phyloP scores from a whole-genome alignment of 2,113 vertebrate species.

The Sander vitreus region DNA sequence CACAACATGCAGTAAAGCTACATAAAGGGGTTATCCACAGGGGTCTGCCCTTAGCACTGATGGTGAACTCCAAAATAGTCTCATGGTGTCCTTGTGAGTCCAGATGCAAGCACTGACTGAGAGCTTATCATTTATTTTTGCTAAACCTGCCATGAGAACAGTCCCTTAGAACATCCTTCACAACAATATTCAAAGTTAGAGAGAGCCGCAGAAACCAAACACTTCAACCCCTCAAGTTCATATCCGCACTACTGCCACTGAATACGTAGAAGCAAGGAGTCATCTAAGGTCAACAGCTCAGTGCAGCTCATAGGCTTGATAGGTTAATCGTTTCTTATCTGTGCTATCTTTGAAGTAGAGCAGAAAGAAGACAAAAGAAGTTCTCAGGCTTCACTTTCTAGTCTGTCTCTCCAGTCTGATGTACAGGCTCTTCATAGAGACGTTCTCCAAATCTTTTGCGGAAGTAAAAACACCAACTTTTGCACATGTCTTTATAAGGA shows the following conservation, averaged over 20 bases:
- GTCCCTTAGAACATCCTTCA: slow-evolving; percentile 29
- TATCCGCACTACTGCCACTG: neutral
- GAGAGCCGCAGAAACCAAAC: slow-evolving; percentile 8
- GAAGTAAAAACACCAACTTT: slow-evolving; percentile 1
- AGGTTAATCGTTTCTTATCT: neutral
- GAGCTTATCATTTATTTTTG: slow-evolving; percentile 43
- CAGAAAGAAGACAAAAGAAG: neutral
- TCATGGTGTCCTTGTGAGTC: slow-evolving; percentile 56
- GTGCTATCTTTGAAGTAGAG: slow-evolving; percentile 7
- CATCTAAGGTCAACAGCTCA: neutral
- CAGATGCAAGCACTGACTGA: slow-evolving; percentile 46
- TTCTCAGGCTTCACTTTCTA: neutral
- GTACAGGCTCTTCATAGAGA: neutral
- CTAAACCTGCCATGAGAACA: slow-evolving; percentile 41
- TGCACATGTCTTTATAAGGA: neutral
- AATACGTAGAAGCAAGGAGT: neutral
- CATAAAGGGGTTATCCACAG: slow-evolving; percentile 36
- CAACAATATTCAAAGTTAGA: neutral
- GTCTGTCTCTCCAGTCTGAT: neutral
- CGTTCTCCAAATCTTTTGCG: slow-evolving; percentile 1
- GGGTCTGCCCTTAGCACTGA: slow-evolving; percentile 25
- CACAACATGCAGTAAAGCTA: slow-evolving; percentile 25
- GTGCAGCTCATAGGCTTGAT: neutral
- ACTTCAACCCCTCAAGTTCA: neutral
- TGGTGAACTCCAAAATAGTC: slow-evolving; percentile 37